These are phyloP conservation scores for Onthophagus sagittarius DNA, from an alignment of 2,888 invertebrate genomes.

Conservation along the genomic window DNA sequence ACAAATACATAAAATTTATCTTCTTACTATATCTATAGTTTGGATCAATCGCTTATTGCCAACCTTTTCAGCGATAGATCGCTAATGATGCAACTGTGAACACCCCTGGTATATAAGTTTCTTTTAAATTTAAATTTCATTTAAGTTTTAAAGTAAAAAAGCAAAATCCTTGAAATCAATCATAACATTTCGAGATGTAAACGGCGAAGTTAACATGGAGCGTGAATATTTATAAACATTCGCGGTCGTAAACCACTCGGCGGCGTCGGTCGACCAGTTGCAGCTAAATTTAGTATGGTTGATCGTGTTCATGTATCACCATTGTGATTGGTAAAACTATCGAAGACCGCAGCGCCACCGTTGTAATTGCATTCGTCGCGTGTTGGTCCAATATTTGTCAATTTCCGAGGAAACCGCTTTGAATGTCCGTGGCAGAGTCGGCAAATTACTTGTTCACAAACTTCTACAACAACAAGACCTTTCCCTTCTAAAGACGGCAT, in stretches of 20 bases:
- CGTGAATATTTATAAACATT: not conserved
- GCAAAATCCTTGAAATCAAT: not conserved
- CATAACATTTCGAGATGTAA: not conserved
- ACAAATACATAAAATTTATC: no score
- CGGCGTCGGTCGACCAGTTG: not conserved
- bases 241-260: not conserved
- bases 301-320: not conserved
- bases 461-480: not conserved
- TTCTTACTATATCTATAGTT: no score
- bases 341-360: not conserved
- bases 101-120: no score
- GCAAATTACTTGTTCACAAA: not conserved
- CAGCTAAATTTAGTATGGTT: not conserved
- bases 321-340: not conserved
- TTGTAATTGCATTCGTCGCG: not conserved
- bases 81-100: no score
- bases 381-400: not conserved
- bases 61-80: no score
- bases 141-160: no score
- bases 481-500: not conserved
- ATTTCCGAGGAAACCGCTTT: not conserved
- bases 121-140: no score
- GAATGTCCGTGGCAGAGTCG: not conserved
- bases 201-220: not conserved
- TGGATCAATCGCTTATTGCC: no score